Evolutionary conservation across 2,113 vertebrate species (phyloP).

Genomic region (Catharus fuscescens): DNA sequence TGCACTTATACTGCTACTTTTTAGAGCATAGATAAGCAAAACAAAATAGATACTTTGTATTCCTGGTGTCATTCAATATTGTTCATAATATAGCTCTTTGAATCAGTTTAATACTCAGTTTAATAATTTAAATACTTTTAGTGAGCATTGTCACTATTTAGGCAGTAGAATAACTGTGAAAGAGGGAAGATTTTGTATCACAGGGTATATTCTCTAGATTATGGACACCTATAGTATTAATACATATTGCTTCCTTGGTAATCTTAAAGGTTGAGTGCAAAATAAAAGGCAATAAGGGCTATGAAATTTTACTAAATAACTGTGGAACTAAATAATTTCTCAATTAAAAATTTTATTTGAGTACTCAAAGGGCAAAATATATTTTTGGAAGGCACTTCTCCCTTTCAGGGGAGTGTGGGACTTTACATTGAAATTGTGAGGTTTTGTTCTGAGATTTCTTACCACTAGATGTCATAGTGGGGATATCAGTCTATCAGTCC

Average conservation of each 20-base stretch:
- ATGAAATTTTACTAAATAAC: background rate
- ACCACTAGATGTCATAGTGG: constrained; percentile 57
- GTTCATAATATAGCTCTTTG: background rate
- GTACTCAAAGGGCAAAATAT: background rate
- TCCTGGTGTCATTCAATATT: background rate
- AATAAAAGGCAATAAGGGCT: background rate
- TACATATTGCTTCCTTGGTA: background rate
- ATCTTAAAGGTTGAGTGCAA: background rate
- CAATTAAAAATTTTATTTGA: background rate
- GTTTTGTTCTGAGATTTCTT: background rate
- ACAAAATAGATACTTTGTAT: background rate
- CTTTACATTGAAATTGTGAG: background rate
- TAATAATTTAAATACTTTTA: background rate
- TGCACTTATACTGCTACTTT: background rate
- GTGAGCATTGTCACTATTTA: background rate
- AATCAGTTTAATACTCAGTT: background rate
- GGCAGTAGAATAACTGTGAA: background rate
- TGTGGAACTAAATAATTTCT: background rate
- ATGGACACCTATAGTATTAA: background rate
- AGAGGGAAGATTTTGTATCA: background rate
- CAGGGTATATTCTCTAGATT: background rate
- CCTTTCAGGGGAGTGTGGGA: background rate
- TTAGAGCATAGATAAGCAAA: background rate
- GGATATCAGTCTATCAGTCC: background rate
- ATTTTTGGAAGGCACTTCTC: background rate